Evolutionary conservation across 2,797 vertebrate genomes (phyloP), one percentile per base, ranked within the genome.

Genomic region (Enteromius thamalakanensis): DNA sequence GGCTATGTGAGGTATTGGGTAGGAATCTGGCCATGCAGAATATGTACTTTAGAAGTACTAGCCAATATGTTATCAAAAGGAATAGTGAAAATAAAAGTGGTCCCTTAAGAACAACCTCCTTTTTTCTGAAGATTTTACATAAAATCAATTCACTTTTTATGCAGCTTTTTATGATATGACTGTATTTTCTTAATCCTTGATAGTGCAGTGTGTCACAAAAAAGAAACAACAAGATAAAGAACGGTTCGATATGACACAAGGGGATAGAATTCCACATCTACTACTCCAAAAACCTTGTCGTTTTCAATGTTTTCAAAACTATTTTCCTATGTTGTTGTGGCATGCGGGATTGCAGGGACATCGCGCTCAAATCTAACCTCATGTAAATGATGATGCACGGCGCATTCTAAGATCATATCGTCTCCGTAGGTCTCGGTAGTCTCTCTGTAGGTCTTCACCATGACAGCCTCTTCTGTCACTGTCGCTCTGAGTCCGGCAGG

Each of bases 381-480:
- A 67, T 82, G 71, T 21, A 75, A 76, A 53, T 40, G 14, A 65
- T 68, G 53, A 72, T 67, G 26, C 32, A 79, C 34, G n/a, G 53
- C 40, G 64, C 62, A 76, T 76, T 82, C 71, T 65, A 82, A 65
- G 8, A 47, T 76, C 72, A 82, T 68, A 68, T 60, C 49, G 76
- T 58, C 72, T 55, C 49, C 8, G 37, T 69, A 69, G 49, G 64
- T 82, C 81, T 58, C 72, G 5, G 62, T 76, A 76, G 83, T 76
- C 79, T 80, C 60, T 62, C 32, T 42, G 79, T 70, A 53, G 82
- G 76, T 79, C 84, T 76, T 60, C 47, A 10, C 64, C 70, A 75
- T 26, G 81, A 80, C 62, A 76, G 90, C 90, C 90, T 89, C 88
- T 91, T 94, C 91, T 90, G 91, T 94, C 92, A 93, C 90, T 91